A percentile compares a stretch with the other conserved stretches of the same genome.
phyloP scores from a whole-genome alignment of 2,888 invertebrate genomes.

The Volucella zonaria region DNA sequence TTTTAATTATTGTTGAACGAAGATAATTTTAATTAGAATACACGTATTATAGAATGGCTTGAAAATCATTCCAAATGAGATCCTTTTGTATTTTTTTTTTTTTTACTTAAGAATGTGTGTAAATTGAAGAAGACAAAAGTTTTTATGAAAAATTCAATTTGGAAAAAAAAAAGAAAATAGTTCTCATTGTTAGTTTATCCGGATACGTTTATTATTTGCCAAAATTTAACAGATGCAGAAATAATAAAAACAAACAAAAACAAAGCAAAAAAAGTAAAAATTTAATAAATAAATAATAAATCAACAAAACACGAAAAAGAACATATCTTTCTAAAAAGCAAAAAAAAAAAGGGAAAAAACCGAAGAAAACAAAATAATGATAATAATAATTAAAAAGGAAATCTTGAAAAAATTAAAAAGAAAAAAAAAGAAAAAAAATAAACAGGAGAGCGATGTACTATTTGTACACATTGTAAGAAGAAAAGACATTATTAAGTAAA shows the following conservation, averaged over 20 bases:
- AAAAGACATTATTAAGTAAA: conserved; percentile 16
- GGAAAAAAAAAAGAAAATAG: conserved; percentile 1
- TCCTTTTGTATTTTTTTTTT: conserved; percentile 55
- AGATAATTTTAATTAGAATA: conserved; percentile 32
- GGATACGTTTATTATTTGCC: conserved; percentile 50
- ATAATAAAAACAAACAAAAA: background rate
- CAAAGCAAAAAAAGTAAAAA: background rate
- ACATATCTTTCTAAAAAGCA: conserved; percentile 66
- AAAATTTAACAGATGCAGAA: conserved; percentile 7
- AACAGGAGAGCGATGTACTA: conserved; percentile 47
- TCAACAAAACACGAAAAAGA: conserved; percentile 64
- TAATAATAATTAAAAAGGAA: conserved; percentile 31
- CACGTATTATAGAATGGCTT: conserved; percentile 23
- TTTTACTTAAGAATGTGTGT: conserved; percentile 59
- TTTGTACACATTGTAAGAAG: conserved; percentile 35
- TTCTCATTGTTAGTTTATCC: conserved; percentile 46
- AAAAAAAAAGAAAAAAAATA: conserved; percentile 29
- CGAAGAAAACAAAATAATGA: conserved; percentile 1
- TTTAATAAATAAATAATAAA: conserved; percentile 17
- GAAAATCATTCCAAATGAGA: conserved; percentile 36
- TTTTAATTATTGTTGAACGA: conserved; percentile 47
- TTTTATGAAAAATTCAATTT: conserved; percentile 31
- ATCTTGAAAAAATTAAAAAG: conserved; percentile 15
- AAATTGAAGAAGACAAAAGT: conserved; percentile 12
- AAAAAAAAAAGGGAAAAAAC: conserved; percentile 15